These are phyloP conservation scores for Stratiomys singularior DNA, from an alignment of 2,888 invertebrate genomes.

Conservation along the genomic window DNA sequence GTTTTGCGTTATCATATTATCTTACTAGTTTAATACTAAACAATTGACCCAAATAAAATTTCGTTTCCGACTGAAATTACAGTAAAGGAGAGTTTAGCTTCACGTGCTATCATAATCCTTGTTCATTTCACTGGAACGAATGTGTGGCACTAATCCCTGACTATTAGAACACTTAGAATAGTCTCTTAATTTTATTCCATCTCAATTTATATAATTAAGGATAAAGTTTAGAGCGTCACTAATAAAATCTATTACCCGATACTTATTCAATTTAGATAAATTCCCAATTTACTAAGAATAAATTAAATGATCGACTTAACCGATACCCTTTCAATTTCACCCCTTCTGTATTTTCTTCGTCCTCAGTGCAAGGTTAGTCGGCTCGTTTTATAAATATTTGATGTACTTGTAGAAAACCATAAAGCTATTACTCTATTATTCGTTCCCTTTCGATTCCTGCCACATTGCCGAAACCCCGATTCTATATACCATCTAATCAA, in stretches of 20 bases:
- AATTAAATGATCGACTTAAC: slow-evolving; percentile 32
- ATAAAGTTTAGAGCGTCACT: not conserved
- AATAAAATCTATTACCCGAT: slow-evolving; percentile 6
- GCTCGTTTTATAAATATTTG: slow-evolving; percentile 1
- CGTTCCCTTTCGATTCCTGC: not conserved
- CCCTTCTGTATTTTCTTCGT: too few species aligned
- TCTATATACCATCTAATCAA: slow-evolving; percentile 17
- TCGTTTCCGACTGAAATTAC: too few species aligned
- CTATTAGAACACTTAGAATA: too few species aligned
- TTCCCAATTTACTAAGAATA: slow-evolving; percentile 21
- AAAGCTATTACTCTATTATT: not conserved
- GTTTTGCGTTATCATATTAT: too few species aligned
- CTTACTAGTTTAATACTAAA: too few species aligned
- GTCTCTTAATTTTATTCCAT: too few species aligned
- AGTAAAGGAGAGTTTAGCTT: too few species aligned
- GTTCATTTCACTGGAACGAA: too few species aligned
- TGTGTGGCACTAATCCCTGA: too few species aligned
- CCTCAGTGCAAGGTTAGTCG: not conserved
- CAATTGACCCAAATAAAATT: too few species aligned
- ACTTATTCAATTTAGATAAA: slow-evolving; percentile 15
- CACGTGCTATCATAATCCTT: too few species aligned
- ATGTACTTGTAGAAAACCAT: slow-evolving; percentile 23
- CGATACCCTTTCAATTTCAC: not conserved
- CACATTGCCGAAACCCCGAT: not conserved
- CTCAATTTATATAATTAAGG: too few species aligned